Evolutionary conservation across 2,888 invertebrate species (phyloP).

Genomic region (Plutella xylostella): DNA sequence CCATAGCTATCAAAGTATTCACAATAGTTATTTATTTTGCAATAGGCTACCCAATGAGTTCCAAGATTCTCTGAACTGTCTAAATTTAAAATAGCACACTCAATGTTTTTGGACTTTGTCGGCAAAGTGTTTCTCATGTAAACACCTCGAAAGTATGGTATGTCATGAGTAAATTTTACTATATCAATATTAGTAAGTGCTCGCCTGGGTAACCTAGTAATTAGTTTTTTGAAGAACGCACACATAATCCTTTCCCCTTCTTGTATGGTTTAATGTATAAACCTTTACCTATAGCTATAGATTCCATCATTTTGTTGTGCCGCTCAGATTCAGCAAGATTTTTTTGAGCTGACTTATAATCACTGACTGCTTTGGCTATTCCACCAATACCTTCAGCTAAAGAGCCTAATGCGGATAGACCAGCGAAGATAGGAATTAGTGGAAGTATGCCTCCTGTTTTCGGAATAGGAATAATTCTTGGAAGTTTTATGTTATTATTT

Average conservation of each 20-base stretch:
- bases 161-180: conserved; percentile 6
- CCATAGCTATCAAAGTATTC: conserved; percentile 36
- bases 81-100: conserved; percentile 23
- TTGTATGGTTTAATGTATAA: conserved; percentile 17
- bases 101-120: conserved; percentile 13
- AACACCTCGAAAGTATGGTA: conserved; percentile 18
- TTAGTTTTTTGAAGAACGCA: conserved; percentile 13
- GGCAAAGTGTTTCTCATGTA: conserved; percentile 23
- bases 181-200: conserved; percentile 13
- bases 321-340: conserved; percentile 8
- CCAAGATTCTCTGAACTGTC: conserved; percentile 22
- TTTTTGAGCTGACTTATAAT: conserved; percentile 27
- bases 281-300: conserved; percentile 30
- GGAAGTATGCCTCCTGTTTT: conserved; percentile 32
- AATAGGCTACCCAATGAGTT: conserved; percentile 34
- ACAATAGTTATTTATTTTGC: conserved; percentile 23
- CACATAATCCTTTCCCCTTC: conserved; percentile 8
- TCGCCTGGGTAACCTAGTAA: conserved; percentile 8
- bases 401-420: conserved; percentile 28
- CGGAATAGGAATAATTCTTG: conserved; percentile 28
- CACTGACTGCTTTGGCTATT: conserved; percentile 27
- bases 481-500: conserved; percentile 20
- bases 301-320: conserved; percentile 28
- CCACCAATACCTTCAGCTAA: conserved; percentile 33
- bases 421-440: conserved; percentile 32